A percentile compares a stretch with the other conserved stretches of the same genome.
These are phyloP conservation scores for Dinothrombium tinctorium DNA, from an alignment of 1,140 invertebrate species.

Conservation along the genomic window DNA sequence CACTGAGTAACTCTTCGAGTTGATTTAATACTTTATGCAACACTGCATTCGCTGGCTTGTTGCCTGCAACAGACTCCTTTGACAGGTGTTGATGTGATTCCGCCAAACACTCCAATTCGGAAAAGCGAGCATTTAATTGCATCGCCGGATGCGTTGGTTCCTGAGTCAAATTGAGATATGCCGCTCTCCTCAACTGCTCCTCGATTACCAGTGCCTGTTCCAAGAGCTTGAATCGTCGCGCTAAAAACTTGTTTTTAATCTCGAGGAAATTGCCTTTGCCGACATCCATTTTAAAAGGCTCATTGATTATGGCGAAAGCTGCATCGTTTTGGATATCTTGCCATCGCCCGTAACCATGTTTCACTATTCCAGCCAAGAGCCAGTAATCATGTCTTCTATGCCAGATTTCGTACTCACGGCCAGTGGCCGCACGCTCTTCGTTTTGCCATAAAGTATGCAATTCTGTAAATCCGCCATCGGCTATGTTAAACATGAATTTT, in stretches of 20 bases:
- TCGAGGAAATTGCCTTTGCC: conserved; percentile 94
- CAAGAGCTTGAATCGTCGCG: conserved; percentile 85
- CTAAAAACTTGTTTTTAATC: conserved; percentile 98
- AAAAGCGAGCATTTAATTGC: conserved; percentile 63
- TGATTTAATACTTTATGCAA: conserved; percentile 96
- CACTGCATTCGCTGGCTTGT: conserved; percentile 95
- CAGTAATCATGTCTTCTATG: conserved; percentile 95
- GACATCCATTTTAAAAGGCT: conserved; percentile 97
- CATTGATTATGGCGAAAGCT: conserved; percentile 91
- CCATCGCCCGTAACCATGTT: conserved; percentile 96
- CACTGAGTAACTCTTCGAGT: conserved; percentile 85
- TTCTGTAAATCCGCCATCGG: conserved; percentile 97
- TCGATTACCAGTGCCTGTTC: conserved; percentile 97
- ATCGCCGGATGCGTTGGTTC: conserved; percentile 91
- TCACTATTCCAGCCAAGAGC: conserved; percentile 92
- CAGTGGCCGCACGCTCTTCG: conserved; percentile 83
- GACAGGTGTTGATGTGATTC: conserved; percentile 84
- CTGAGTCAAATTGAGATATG: conserved; percentile 87
- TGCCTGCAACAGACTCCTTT: conserved; percentile 86
- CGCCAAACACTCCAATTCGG: conserved; percentile 69
- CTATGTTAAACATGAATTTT: conserved; percentile 99
- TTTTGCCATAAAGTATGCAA: conserved; percentile 95
- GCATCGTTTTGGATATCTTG: conserved; percentile 97
- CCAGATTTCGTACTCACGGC: conserved; percentile 91
- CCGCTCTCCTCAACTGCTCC: conserved; percentile 85